phyloP scores from a whole-genome alignment of 2,888 invertebrate genomes.

The Mechanitis mazaeus region DNA sequence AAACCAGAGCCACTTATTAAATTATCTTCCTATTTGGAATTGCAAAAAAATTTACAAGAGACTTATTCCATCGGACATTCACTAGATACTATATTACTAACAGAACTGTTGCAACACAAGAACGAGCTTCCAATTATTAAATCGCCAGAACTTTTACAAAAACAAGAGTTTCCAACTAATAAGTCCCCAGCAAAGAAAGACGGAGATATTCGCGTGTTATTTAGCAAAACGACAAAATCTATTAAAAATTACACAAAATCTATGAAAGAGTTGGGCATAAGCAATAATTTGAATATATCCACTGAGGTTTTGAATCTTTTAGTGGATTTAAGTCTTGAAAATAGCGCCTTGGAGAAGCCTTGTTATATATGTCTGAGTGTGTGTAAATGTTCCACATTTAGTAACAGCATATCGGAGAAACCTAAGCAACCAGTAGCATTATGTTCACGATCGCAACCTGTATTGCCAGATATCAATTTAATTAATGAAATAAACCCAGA shows the following conservation, averaged over 20 bases:
- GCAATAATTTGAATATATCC: constrained; percentile 53
- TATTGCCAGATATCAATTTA: constrained; percentile 52
- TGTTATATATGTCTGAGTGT: constrained; percentile 67
- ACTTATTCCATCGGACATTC: constrained; percentile 67
- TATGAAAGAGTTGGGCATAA: constrained; percentile 57
- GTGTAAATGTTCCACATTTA: constrained; percentile 57
- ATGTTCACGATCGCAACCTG: constrained; percentile 20
- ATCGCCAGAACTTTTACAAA: constrained; percentile 37
- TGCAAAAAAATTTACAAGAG: constrained; percentile 66
- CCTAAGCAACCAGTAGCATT: no score
- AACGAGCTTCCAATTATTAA: constrained; percentile 40
- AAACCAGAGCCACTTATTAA: constrained; percentile 35
- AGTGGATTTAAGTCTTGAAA: constrained; percentile 66
- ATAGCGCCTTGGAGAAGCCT: constrained; percentile 39
- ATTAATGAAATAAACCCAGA: constrained; percentile 53
- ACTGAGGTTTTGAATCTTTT: constrained; percentile 57
- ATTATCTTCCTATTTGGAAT: constrained; percentile 62
- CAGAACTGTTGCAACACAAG: constrained; percentile 35
- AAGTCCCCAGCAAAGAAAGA: constrained; percentile 61
- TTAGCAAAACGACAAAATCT: constrained; percentile 66
- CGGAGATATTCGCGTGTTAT: constrained; percentile 76
- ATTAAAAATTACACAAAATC: constrained; percentile 66
- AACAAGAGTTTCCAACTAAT: constrained; percentile 37
- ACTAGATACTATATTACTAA: constrained; percentile 57
- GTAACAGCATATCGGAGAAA: constrained; percentile 31